Evolutionary conservation across 2,888 invertebrate species (phyloP).

Genomic region (Eilema caniola): DNA sequence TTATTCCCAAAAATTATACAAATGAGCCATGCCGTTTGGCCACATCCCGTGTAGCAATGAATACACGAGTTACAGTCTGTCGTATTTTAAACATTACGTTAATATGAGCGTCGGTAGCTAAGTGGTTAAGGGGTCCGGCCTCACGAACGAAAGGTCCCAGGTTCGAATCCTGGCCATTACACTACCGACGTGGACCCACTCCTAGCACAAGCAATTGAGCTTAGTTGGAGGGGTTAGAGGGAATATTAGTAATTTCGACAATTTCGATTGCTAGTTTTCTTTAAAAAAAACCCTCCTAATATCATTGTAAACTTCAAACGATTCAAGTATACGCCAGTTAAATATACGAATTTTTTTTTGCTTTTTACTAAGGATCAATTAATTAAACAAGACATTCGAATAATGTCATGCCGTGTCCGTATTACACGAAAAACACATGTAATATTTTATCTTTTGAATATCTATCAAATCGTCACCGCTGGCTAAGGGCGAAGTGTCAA

Average conservation of each 20-base stretch:
- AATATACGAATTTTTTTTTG: neutral
- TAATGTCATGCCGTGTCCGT: constrained; percentile 35
- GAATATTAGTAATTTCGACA: no score
- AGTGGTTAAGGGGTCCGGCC: no score
- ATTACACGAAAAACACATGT: constrained; percentile 73
- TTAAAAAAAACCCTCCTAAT: neutral
- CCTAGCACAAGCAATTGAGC: no score
- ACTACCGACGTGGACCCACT: no score
- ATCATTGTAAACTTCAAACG: neutral
- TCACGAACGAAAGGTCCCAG: no score
- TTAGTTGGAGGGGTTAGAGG: no score
- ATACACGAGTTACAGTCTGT: neutral
- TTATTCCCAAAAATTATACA: neutral
- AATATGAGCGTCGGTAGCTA: no score
- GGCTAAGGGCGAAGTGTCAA: constrained; percentile 53
- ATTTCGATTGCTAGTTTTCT: no score
- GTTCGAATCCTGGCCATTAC: no score
- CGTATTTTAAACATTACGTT: neutral
- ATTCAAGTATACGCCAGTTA: neutral
- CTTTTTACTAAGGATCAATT: constrained; percentile 28
- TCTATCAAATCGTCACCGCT: constrained; percentile 69
- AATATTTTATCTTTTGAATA: constrained; percentile 65
- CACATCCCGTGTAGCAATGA: neutral
- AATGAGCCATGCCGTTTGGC: neutral
- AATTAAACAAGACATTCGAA: constrained; percentile 57